phyloP scores from a whole-genome alignment of 2,888 invertebrate species.

The Sphaerophoria rueppellii region DNA sequence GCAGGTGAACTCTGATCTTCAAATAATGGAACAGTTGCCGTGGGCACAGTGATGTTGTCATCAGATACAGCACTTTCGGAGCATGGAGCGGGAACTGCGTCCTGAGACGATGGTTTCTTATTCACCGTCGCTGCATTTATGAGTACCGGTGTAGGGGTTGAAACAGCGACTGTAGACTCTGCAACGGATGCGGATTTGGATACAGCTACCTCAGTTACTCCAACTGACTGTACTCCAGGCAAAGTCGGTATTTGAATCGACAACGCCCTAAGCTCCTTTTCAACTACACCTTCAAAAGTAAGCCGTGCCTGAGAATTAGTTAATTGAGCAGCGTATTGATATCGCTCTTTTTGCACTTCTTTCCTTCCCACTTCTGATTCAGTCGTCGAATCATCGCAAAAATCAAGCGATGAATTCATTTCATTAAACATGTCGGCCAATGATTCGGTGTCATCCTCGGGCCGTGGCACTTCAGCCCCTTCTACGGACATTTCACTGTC shows the following conservation, averaged over 20 bases:
- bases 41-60: neutral
- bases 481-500: neutral
- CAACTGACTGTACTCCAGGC: neutral
- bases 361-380: constrained; percentile 21
- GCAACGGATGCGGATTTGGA: neutral
- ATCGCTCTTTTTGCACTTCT: constrained; percentile 3
- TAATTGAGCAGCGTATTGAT: neutral
- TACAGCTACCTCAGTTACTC: neutral
- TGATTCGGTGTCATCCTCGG: neutral
- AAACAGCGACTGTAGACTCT: neutral
- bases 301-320: constrained; percentile 22
- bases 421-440: constrained; percentile 15
- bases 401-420: neutral
- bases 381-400: constrained; percentile 1
- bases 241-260: neutral
- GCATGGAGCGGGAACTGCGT: too few relatives aligned
- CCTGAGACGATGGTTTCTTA: too few relatives aligned
- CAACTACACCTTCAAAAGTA: constrained; percentile 42
- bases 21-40: neutral
- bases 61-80: neutral
- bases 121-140: neutral
- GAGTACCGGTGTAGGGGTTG: neutral
- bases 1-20: neutral
- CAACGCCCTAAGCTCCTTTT: constrained; percentile 9
- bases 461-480: neutral